Percentiles rank a stretch among this genome's conserved stretches.
These are phyloP conservation scores for Eumeta japonica DNA, from an alignment of 1,140 invertebrate genomes.

Conservation along the genomic window DNA sequence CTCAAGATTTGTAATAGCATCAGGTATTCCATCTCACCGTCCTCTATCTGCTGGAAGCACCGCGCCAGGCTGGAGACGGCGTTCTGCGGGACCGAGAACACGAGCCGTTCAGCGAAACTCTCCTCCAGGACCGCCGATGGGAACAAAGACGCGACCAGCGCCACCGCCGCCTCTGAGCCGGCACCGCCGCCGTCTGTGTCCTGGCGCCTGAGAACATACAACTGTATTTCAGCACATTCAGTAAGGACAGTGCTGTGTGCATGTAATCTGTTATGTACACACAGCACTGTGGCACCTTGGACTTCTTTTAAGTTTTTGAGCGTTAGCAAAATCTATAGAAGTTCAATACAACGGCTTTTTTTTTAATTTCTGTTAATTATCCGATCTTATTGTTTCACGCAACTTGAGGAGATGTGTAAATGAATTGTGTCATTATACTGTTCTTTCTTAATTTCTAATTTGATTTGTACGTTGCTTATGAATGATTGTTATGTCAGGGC, in stretches of 20 bases:
- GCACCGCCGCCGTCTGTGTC: conserved; percentile 31
- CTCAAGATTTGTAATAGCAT: too few relatives aligned
- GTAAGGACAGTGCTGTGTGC: neutral
- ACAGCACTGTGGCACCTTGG: neutral
- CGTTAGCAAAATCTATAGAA: neutral
- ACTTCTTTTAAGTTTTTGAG: neutral
- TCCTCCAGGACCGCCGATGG: conserved; percentile 71
- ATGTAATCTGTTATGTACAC: neutral
- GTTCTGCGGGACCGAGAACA: conserved; percentile 77
- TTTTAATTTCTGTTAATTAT: too few relatives aligned
- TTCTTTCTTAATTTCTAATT: too few relatives aligned
- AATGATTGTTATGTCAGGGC: too few relatives aligned
- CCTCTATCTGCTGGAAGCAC: conserved; percentile 76
- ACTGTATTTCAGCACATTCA: neutral
- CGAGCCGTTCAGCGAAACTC: conserved; percentile 75
- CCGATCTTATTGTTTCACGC: too few relatives aligned
- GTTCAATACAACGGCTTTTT: neutral
- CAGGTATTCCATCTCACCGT: too few relatives aligned
- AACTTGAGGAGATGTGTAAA: too few relatives aligned
- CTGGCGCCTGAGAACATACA: conserved; percentile 18
- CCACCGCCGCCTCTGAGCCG: conserved; percentile 39
- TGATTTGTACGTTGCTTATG: too few relatives aligned
- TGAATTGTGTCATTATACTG: too few relatives aligned
- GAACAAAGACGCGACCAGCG: conserved; percentile 69
- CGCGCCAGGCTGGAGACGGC: conserved; percentile 73